Evolutionary conservation across 2,113 vertebrate genomes (phyloP).

Genomic region (Atractosteus spatula): DNA sequence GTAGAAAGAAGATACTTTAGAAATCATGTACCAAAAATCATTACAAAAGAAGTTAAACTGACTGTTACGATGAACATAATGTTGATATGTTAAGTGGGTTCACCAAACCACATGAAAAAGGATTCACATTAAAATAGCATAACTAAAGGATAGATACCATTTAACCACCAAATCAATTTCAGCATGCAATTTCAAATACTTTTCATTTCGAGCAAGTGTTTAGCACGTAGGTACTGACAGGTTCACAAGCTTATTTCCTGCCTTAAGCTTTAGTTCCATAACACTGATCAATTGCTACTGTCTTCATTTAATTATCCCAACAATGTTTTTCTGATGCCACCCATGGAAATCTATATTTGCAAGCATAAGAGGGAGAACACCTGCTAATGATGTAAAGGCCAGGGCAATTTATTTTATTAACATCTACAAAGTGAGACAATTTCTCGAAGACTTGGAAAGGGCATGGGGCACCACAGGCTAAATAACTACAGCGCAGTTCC

Average conservation of each 20-base stretch:
- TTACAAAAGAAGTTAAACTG: too few relatives aligned
- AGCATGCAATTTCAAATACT: not conserved
- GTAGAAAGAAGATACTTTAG: too few relatives aligned
- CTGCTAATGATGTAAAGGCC: not conserved
- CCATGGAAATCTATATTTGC: not conserved
- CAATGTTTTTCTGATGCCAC: not conserved
- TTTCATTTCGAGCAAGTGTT: too few relatives aligned
- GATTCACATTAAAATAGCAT: not conserved
- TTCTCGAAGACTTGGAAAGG: not conserved
- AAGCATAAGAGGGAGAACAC: not conserved
- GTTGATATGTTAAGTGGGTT: too few relatives aligned
- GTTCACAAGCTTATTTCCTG: too few relatives aligned
- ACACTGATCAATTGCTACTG: not conserved
- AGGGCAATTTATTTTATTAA: conserved; percentile 5
- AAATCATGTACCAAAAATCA: too few relatives aligned
- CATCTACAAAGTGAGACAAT: not conserved
- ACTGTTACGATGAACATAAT: too few relatives aligned
- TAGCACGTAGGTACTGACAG: too few relatives aligned
- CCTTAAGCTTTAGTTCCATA: not conserved
- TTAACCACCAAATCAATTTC: not conserved
- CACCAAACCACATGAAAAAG: not conserved
- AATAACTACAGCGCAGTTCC: not conserved
- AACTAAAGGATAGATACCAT: not conserved
- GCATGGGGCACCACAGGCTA: not conserved
- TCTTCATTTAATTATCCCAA: not conserved